These are phyloP conservation scores for Trichechus manatus DNA, from an alignment of 2,113 vertebrate species.

Conservation along the genomic window DNA sequence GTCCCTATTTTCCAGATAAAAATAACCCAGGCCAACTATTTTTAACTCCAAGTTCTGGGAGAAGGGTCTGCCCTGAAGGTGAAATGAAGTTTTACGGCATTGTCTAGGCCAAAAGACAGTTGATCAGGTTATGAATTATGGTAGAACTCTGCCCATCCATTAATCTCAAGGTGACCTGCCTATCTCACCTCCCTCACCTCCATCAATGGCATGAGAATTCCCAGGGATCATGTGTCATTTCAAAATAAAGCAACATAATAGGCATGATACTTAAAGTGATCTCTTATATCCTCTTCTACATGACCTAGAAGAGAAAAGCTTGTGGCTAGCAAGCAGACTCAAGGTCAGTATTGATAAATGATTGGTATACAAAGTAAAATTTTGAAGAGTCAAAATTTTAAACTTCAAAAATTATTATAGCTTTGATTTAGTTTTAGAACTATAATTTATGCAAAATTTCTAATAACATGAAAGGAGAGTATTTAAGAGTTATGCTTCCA, in stretches of 20 bases:
- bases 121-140: neutral
- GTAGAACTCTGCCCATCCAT: neutral
- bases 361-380: neutral
- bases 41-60: slow-evolving; percentile 57
- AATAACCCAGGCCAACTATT: slow-evolving; percentile 68
- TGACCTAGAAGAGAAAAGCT: neutral
- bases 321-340: neutral
- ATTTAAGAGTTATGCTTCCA: neutral
- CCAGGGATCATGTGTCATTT: neutral
- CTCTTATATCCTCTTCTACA: neutral
- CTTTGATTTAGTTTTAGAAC: neutral
- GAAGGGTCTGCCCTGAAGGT: slow-evolving; percentile 62
- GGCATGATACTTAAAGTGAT: neutral
- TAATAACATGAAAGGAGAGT: neutral
- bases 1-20: slow-evolving; percentile 73
- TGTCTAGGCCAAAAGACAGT: neutral
- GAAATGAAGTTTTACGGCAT: neutral
- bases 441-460: neutral
- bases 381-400: neutral
- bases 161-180: neutral
- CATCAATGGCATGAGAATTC: neutral
- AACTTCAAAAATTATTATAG: neutral
- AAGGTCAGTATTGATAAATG: neutral
- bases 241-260: neutral
- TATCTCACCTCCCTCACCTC: neutral